Percentiles rank a stretch among this genome's conserved stretches.
Evolutionary conservation across 2,113 vertebrate genomes (phyloP).

Genomic region (Willisornis vidua): DNA sequence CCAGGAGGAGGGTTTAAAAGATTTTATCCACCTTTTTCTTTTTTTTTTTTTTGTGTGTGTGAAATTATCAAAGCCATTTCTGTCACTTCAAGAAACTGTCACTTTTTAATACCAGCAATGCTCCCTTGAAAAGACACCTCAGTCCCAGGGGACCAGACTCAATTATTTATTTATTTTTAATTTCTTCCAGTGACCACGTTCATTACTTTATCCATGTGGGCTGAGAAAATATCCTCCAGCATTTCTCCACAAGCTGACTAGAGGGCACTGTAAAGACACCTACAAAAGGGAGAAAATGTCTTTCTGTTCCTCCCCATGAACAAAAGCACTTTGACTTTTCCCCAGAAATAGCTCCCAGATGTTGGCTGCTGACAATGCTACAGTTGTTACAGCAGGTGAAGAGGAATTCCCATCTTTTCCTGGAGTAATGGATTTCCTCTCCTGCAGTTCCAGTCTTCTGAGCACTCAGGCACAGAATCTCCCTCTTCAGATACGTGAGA

Average conservation of each 20-base stretch:
- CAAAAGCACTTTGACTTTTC: slow-evolving; percentile 39
- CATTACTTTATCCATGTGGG: background rate
- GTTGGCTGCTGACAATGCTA: background rate
- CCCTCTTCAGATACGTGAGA: background rate
- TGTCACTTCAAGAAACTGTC: background rate
- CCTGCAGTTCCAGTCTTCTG: background rate
- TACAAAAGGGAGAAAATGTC: background rate
- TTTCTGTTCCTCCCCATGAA: background rate
- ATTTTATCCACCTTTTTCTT: background rate
- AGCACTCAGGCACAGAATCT: background rate
- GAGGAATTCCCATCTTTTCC: background rate
- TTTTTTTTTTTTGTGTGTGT: background rate
- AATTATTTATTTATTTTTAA: background rate
- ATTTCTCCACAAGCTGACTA: slow-evolving; percentile 47
- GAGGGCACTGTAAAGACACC: slow-evolving; percentile 60
- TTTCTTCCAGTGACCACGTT: background rate
- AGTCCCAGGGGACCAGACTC: background rate
- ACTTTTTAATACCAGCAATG: background rate
- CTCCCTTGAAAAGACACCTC: background rate
- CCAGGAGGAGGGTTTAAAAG: background rate
- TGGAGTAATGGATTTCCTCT: background rate
- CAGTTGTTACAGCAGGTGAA: background rate
- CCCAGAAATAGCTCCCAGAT: slow-evolving; percentile 20
- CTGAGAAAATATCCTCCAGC: background rate
- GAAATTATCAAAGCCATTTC: background rate